Evolutionary conservation across 2,113 vertebrate species (phyloP).

Genomic region (Psophia crepitans): DNA sequence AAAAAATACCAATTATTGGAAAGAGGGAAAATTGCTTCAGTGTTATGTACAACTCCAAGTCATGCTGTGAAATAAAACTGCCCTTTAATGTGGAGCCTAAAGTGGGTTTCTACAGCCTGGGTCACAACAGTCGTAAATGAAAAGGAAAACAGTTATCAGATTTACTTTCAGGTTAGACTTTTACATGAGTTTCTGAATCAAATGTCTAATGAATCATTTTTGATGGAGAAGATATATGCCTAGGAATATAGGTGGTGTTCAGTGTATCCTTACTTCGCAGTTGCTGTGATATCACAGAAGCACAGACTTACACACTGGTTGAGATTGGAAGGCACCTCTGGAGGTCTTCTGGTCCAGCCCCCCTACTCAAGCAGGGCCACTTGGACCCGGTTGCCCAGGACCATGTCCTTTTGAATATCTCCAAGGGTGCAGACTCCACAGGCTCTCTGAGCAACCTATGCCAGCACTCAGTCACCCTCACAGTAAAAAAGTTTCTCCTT

Average conservation of each 20-base stretch:
- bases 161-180: constrained; percentile 17
- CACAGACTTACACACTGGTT: neutral
- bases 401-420: neutral
- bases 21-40: neutral
- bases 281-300: neutral
- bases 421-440: neutral
- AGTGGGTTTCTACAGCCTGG: neutral
- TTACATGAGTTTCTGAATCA: neutral
- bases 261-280: neutral
- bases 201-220: neutral
- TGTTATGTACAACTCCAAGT: neutral
- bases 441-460: neutral
- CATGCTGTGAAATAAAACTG: constrained; percentile 7
- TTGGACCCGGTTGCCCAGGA: neutral
- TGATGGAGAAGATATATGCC: neutral
- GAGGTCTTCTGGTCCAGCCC: neutral
- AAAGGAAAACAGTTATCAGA: neutral
- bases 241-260: neutral
- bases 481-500: neutral
- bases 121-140: neutral
- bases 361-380: neutral
- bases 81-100: neutral
- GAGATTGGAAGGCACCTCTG: neutral
- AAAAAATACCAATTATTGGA: neutral
- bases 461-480: neutral